Evolutionary conservation across 1,140 invertebrate species (phyloP), one percentile per base, ranked within the genome.

Genomic region (Pachypeltis micranthus): DNA sequence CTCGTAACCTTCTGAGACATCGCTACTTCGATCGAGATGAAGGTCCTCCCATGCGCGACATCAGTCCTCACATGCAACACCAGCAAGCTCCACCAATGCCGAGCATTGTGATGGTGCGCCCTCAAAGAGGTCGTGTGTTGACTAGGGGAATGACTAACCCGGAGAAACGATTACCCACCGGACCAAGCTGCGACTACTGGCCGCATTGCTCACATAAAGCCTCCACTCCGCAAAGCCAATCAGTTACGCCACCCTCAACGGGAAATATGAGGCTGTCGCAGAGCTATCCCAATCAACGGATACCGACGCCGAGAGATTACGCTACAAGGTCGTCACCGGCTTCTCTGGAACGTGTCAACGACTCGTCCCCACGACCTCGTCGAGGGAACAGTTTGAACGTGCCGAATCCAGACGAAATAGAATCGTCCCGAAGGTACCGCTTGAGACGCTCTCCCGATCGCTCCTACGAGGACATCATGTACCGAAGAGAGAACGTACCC

Each of bases 151-250:
- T 34, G n/a, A 55, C 59, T 26, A 61, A 26, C 14, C 62, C 55
- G 16, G 61, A 61, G 47, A 62, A 63, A 39, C 69, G 75, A 27
- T 67, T 71, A 0, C 80, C 78, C 64, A 80, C 75, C 63, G 77
- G 76, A 16, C 77, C 75, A 55, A 79, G 76, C 0, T 81, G 80
- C 60, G 77, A 79, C 67, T 81, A 79, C 64, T 81, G 79, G 79
- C 79, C 80, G 0, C 79, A 81, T 62, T 81, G 79, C 59, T 75
- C 77, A 0, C 78, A 80, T 55, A 77, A 80, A 34, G 75, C 28
- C 31, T 24, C 26, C 60, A 23, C 60, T 44, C 59, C 7, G 16
- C 63, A 59, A 60, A 25, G 23, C 54, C 64, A 10, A 56, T 59
- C 64, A 4, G 47, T 61, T 25, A 54, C 59, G 16, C 63, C 61